Base-by-base conservation (phyloP, 2,113 vertebrate genomes). In the Tinamus guttatus region DNA sequence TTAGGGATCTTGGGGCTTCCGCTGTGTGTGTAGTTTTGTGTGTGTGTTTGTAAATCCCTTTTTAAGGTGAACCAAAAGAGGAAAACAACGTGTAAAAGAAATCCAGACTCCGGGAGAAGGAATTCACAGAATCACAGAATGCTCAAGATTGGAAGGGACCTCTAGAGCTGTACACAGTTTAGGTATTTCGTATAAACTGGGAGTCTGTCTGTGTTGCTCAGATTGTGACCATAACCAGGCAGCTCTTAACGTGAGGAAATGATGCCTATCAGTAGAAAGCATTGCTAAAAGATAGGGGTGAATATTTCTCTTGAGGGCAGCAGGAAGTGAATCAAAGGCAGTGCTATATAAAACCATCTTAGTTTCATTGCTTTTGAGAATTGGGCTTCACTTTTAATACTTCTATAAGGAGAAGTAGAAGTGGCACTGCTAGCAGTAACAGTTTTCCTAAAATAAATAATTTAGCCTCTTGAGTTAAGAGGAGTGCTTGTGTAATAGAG, bases 361-460 rank as follows among this genome's bases (percentile, higher is more conserved):
- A 25, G 38, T 75, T 96, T 88, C 76, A 88, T 92, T 93, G 54
- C 88, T 86, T 94, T 90, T 87, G 85, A 95, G 85, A 84, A 76
- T 90, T 88, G 87, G 43, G 47, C 52, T 88, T 93, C 43, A 25
- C 91, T 81, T 85, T 92, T 95, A 92, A 80, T 94, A 58, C 54
- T 62, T 92, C 22, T 40, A 3, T 78, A 86, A 10, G 47, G 90
- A 78, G 51, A 93, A 76, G 36, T 81, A n/a, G n/a, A n/a, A n/a
- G 65, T 79, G 36, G 17, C 74, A 7, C 43, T 62, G 5, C 69
- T 86, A 54, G 36, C 18, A 65, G 34, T n/a, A 71, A 14, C 58
- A 64, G 30, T 90, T 92, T 83, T 63, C 83, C 60, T 81, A 43
- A 88, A 86, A 45, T 27, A 65, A 91, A 54, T 59, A 79, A 78